Evolutionary conservation across 2,113 vertebrate species (phyloP).

Genomic region (Plotosus lineatus): DNA sequence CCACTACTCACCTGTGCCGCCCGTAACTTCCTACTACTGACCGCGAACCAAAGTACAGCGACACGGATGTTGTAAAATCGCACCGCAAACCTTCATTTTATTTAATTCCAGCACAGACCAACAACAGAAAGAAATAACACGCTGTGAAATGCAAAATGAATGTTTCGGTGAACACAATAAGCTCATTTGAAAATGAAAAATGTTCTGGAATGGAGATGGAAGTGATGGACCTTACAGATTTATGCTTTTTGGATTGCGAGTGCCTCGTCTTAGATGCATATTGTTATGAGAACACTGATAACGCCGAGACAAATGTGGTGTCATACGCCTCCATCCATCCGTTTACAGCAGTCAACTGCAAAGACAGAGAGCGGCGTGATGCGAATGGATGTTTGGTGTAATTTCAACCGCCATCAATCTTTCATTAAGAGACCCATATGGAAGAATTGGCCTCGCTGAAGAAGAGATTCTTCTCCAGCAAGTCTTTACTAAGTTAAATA

Average conservation of each 20-base stretch:
- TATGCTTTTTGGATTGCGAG: slow-evolving; percentile 23
- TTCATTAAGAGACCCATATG: slow-evolving; percentile 63
- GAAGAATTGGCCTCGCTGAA: slow-evolving; percentile 54
- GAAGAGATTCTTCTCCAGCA: slow-evolving; percentile 54
- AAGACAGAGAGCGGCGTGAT: slow-evolving; percentile 39
- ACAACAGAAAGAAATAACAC: background rate
- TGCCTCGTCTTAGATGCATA: slow-evolving; percentile 32
- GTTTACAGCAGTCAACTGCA: background rate
- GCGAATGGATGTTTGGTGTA: slow-evolving; percentile 55
- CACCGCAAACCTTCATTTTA: background rate
- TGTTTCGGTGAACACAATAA: slow-evolving; percentile 22
- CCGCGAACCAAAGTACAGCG: background rate
- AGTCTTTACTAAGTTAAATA: slow-evolving; percentile 43
- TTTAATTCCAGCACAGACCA: background rate
- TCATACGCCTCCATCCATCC: slow-evolving; percentile 17
- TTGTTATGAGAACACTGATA: slow-evolving; percentile 37
- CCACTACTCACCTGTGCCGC: no score
- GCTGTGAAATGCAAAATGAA: slow-evolving; percentile 14
- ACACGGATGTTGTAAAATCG: background rate
- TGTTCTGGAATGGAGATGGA: slow-evolving; percentile 19
- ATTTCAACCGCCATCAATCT: slow-evolving; percentile 59
- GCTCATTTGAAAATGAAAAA: background rate
- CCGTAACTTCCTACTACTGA: no score
- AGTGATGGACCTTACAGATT: slow-evolving; percentile 25
- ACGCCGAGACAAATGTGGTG: slow-evolving; percentile 30